Conservation (phyloP, 1,140 invertebrate genomes). For the Brachionus asplanchnoidis region DNA sequence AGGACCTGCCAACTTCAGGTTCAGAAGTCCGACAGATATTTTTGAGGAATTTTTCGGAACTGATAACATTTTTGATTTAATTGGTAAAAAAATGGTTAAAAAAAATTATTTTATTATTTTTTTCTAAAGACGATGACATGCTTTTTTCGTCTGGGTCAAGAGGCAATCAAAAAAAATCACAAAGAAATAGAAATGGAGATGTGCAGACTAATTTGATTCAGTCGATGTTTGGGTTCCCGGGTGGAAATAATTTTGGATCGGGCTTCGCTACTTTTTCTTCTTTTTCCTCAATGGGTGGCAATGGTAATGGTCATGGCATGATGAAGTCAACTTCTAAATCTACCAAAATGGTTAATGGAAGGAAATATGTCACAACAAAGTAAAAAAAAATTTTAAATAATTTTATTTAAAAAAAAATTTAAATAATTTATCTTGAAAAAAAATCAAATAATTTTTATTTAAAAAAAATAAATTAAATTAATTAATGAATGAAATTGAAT, state of each 20-base stretch:
- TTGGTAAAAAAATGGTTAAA: neutral
- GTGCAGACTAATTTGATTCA: neutral
- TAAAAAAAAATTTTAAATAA: neutral
- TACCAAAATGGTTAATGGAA: conserved; percentile 29
- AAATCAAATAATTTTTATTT: no score
- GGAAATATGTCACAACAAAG: conserved; percentile 30
- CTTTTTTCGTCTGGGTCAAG: neutral
- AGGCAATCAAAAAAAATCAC: neutral
- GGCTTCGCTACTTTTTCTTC: neutral
- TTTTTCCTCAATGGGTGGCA: neutral
- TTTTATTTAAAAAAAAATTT: neutral
- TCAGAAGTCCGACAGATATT: conserved; percentile 1
- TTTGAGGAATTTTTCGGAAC: conserved; percentile 24
- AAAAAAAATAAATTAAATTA: no score
- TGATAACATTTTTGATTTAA: conserved; percentile 8
- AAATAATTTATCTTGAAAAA: no score
- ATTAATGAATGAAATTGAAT: no score
- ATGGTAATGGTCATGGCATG: conserved; percentile 6
- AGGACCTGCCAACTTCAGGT: neutral
- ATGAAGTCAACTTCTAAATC: conserved; percentile 32
- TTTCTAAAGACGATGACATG: neutral
- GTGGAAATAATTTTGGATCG: neutral
- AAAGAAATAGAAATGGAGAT: neutral
- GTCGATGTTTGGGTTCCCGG: conserved; percentile 10
- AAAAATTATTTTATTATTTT: neutral